These are phyloP conservation scores for Chlamydotis undulata DNA, from an alignment of 2,113 vertebrate genomes.

Conservation along the genomic window DNA sequence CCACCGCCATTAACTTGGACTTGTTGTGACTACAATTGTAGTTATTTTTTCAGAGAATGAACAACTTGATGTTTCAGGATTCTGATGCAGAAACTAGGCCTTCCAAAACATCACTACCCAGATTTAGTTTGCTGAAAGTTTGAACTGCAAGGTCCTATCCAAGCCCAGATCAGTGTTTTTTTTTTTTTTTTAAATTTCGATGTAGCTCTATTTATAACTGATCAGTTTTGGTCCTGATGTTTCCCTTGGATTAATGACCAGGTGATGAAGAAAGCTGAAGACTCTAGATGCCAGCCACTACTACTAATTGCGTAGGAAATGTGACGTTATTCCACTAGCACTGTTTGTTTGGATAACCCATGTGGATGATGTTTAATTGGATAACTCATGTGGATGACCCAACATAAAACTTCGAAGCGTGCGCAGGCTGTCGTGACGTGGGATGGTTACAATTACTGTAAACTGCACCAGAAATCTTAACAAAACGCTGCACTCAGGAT, in stretches of 20 bases:
- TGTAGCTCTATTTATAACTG: background rate
- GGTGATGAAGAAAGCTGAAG: background rate
- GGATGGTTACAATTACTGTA: background rate
- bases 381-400: background rate
- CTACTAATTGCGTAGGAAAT: background rate
- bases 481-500: background rate
- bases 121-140: background rate
- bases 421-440: fast-evolving
- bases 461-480: background rate
- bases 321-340: background rate
- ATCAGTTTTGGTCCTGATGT: background rate
- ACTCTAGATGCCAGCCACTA: background rate
- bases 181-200: background rate
- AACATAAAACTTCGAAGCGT: background rate
- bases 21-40: background rate
- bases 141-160: background rate
- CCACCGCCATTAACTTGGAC: background rate
- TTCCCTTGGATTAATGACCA: background rate
- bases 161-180: background rate
- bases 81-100: background rate
- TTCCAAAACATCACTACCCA: background rate
- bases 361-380: background rate
- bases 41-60: background rate
- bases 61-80: background rate
- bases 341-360: background rate